A percentile compares a stretch with the other conserved stretches of the same genome.
Evolutionary conservation across 2,113 vertebrate species (phyloP).

Genomic region (Desmodus rotundus): DNA sequence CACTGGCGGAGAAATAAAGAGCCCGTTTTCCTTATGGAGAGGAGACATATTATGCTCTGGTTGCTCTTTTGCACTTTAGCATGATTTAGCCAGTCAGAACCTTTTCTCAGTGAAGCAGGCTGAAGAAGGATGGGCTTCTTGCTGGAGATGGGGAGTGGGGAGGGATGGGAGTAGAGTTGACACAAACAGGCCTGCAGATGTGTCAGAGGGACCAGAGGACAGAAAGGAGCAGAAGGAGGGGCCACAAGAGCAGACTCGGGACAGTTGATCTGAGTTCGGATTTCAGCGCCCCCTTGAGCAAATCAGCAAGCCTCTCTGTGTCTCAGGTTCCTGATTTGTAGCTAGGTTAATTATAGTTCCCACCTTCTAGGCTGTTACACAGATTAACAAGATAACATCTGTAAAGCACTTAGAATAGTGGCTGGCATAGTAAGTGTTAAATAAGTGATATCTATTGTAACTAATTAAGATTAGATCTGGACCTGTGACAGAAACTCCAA

Average conservation of each 20-base stretch:
- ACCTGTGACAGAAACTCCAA: not conserved
- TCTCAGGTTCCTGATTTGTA: not conserved
- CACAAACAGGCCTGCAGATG: not conserved
- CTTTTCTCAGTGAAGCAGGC: not conserved
- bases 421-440: not conserved
- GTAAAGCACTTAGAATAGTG: not conserved
- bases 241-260: not conserved
- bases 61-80: not conserved
- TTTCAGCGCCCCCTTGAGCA: not conserved
- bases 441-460: not conserved
- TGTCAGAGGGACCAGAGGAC: not conserved
- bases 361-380: not conserved
- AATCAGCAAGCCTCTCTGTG: not conserved
- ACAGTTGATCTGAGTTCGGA: not conserved
- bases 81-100: not conserved
- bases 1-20: not conserved
- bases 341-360: not conserved
- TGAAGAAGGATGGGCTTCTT: not conserved
- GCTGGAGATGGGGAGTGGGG: not conserved
- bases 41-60: not conserved
- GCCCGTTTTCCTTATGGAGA: not conserved
- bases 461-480: not conserved
- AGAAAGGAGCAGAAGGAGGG: not conserved
- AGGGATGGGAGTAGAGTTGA: not conserved
- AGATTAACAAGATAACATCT: not conserved